Base-by-base conservation (phyloP, 2,888 invertebrate genomes). In the Sinhomidia bicolor region DNA sequence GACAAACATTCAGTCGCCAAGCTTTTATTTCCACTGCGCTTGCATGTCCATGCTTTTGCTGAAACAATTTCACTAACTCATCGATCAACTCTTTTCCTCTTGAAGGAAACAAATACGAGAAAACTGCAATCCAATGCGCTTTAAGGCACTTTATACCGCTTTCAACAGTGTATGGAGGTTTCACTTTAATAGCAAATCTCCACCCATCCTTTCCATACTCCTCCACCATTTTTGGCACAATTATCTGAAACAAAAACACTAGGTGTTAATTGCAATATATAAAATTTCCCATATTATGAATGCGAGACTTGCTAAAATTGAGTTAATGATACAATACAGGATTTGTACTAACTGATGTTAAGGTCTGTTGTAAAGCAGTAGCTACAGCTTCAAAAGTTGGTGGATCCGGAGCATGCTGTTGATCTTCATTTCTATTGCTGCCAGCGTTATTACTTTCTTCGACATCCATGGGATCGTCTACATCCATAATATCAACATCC, bases 121-220 rank as follows among this genome's bases (percentile, higher is more conserved):
- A 95, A 12, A 95, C 95, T 0, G 95, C 94, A 9, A 94, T 93
- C 95, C 95, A 96, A 93, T 95, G 95, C 92, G 95, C 95, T 83
- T 94, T 94, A 91, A 95, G 93, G 90, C 95, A 95, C 86, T 94
- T 93, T 20, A 95, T 93, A 80, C 95, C 95, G 81, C 95, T 95
- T 3, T 92, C 88, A 54, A 95, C 92, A 4, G 94, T 93, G 95
- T 95, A 95, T 0, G 95, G 95, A 0, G 95, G 95, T 74, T 94
- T 93, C 82, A 95, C 94, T 92, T 94, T 94, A 7, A 95, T 92
- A 87, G 95, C 94, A 83, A 94, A 94, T 74, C 94, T 93, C 95
- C 95, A 95, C 0, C 94, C 84, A n/a, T 83, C 93, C 14, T 94
- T 93, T 89, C 95, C 94, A 93, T 94, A 95, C 29, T 94, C 94